Conservation (phyloP, 2,113 vertebrate genomes). For the Seriola quinqueradiata region DNA sequence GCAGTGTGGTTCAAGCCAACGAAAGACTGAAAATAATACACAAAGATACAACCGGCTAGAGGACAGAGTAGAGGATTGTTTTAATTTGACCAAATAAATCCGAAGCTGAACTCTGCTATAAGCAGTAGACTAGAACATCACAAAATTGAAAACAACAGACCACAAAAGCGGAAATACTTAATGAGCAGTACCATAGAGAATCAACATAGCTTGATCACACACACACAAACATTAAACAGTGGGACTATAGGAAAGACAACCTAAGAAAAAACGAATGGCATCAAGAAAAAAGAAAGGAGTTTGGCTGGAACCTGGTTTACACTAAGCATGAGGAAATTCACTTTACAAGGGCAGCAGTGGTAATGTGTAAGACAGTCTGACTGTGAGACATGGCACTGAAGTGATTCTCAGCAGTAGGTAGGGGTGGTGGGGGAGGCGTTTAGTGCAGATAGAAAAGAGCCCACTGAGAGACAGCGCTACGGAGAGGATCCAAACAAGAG, state of each 20-base stretch:
- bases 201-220: constrained; percentile 13
- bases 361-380: constrained; percentile 43
- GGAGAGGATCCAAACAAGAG: constrained; percentile 36
- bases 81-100: constrained; percentile 22
- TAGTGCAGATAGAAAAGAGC: constrained; percentile 43
- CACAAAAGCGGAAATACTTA: constrained; percentile 11
- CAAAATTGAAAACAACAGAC: neutral
- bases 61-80: neutral
- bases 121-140: neutral
- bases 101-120: neutral
- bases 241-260: constrained; percentile 13
- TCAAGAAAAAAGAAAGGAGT: neutral
- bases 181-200: constrained; percentile 5
- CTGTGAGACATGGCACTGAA: constrained; percentile 47
- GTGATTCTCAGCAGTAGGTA: constrained; percentile 58
- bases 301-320: constrained; percentile 7
- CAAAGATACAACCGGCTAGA: neutral
- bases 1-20: constrained; percentile 24
- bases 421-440: constrained; percentile 6
- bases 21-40: constrained; percentile 18
- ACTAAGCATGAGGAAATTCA: constrained; percentile 19
- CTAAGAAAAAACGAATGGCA: constrained; percentile 7
- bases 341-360: constrained; percentile 27
- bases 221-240: constrained; percentile 7
- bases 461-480: constrained; percentile 39